Base-by-base conservation (phyloP, 2,113 vertebrate species). In the Todiramphus saurophagus region DNA sequence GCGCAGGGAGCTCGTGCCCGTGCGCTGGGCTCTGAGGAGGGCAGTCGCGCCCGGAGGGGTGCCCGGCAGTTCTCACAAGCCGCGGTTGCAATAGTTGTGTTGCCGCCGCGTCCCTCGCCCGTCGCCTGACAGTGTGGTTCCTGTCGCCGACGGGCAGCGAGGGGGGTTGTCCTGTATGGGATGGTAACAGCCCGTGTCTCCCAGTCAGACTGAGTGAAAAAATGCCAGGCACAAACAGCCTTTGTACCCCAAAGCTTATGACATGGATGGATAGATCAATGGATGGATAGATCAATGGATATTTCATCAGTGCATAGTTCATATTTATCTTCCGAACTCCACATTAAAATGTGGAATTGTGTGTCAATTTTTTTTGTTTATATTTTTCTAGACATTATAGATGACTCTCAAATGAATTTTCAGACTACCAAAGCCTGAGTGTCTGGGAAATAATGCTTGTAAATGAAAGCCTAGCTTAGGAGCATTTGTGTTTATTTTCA, bases 81-180 rank as follows among this genome's bases (percentile, higher is more conserved):
- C 6, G 1, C 35, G 3, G 28, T 27, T 15, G 16, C 7, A 12
- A 4, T 8, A 7, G 27, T 24, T 41, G 5, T 1, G 2, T 43
- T 33, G 33, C 46, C 21, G 25, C 39, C 19, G 27, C 35, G 23
- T 30, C 14, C 7, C 6, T 46, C 17, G 19, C 25, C 14, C 5
- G 18, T 44, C 44, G 20, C 75, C 41, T 33, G 7, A 0, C 30
- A 2, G 27, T 7, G 3, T 10, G 7, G 46, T 4, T 25, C 12
- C 7, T 13, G 3, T 3, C 10, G 53, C 35, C 19, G 37, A 16
- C 5, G 27, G 8, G 11, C 8, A 17, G 12, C 5, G 5, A 13
- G 55, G 44, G 39, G 39, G 23, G 27, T 5, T 3, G 3, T 72
- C 35, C 55, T 4, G 23, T 9, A 3, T 4, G 4, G 4, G 55